Evolutionary conservation across 2,113 vertebrate genomes (phyloP).

Genomic region (Marmota monax): DNA sequence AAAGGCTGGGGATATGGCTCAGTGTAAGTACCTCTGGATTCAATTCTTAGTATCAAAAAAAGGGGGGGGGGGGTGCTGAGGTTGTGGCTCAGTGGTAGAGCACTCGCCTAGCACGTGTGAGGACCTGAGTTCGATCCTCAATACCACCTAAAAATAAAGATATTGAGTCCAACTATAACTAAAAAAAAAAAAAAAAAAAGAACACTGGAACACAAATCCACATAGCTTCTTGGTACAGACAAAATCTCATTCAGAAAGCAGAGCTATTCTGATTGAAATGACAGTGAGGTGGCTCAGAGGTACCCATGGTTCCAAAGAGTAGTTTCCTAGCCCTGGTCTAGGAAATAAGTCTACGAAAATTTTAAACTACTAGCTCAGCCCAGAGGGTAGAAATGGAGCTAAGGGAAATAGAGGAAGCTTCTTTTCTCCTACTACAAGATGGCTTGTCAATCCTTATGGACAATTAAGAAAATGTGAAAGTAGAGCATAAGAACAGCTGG

Average conservation of each 20-base stretch:
- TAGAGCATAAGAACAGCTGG: neutral
- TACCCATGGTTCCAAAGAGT: neutral
- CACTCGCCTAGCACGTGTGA: too few relatives aligned
- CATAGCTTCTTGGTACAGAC: neutral
- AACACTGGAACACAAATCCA: neutral
- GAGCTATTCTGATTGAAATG: neutral
- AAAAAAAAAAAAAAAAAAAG: too few relatives aligned
- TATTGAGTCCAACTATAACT: too few relatives aligned
- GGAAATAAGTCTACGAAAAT: neutral
- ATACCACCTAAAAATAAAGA: too few relatives aligned
- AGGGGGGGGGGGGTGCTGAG: too few relatives aligned
- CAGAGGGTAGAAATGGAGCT: neutral
- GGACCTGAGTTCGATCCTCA: too few relatives aligned
- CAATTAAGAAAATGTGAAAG: neutral
- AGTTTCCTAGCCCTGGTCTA: neutral
- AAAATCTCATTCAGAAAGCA: neutral
- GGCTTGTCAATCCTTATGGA: neutral
- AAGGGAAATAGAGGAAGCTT: neutral
- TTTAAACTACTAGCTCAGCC: neutral
- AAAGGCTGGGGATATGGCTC: too few relatives aligned
- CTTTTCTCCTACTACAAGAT: too few relatives aligned
- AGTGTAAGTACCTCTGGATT: too few relatives aligned
- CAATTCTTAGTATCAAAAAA: too few relatives aligned
- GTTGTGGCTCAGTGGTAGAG: too few relatives aligned
- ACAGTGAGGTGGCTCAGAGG: neutral